phyloP scores from a whole-genome alignment of 2,797 vertebrate species.

The Gymnocypris eckloni region DNA sequence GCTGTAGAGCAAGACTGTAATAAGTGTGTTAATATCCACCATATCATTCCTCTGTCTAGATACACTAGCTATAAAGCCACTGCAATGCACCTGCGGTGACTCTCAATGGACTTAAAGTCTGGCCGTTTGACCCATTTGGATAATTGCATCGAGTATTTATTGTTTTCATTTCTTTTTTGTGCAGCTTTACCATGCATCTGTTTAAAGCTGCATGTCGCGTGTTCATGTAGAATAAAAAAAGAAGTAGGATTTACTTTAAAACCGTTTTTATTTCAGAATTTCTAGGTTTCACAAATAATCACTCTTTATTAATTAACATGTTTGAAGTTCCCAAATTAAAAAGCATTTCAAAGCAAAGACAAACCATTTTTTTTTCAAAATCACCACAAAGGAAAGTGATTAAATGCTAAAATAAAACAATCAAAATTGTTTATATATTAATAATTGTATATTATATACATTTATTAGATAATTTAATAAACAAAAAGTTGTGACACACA shows the following conservation, averaged over 20 bases:
- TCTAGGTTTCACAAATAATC: too few species aligned
- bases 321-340: too few species aligned
- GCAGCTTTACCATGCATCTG: background rate
- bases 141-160: background rate
- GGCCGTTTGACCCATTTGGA: background rate
- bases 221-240: background rate
- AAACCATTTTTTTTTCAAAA: too few species aligned
- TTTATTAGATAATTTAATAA: too few species aligned
- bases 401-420: background rate
- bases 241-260: background rate
- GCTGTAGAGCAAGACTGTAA: background rate
- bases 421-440: too few species aligned
- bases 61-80: background rate
- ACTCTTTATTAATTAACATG: too few species aligned
- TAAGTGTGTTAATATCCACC: background rate
- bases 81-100: too few species aligned
- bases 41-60: background rate
- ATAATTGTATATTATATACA: too few species aligned
- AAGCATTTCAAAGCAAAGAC: too few species aligned
- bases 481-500: too few species aligned
- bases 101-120: background rate
- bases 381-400: background rate
- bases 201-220: background rate
- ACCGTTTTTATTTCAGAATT: too few species aligned
- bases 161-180: background rate